Base-by-base conservation (phyloP, 2,888 invertebrate species). In the Pelosia muscerda region DNA sequence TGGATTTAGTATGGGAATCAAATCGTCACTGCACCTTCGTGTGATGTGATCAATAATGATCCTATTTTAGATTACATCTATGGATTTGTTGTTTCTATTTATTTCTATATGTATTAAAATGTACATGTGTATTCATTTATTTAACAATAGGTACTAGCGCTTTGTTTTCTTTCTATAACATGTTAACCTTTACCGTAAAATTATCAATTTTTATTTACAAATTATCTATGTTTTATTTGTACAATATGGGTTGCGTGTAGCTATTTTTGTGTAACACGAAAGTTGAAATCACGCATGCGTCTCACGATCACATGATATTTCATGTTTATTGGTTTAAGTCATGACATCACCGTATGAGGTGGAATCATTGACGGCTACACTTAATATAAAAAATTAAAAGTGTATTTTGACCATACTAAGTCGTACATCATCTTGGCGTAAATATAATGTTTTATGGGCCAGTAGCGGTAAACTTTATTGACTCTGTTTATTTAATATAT, bases 261-360 rank as follows among this genome's bases (percentile, higher is more conserved):
- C 83, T 88, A 89, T 90, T 90, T 89, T 86, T 82, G 79, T 89
- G 82, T 88, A 87, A 81, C 86, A 88, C 82, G 85, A 88, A 87
- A 86, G 84, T 81, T 71, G 66, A 79, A 82, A 88, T 90, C 91
- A 89, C 88, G 90, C 87, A 90, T 87, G 87, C 89, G 72, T 83
- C 81, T 87, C 90, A 90, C 90, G 90, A 88, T 86, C 87, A 89
- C 86, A 85, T 89, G 89, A 91, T 93, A 90, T 92, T 90, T 93
- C 91, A 91, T 87, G 87, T 94, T 94, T 93, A 94, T 94, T 91
- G 90, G 90, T 87, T 89, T 84, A 87, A 89, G 93, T 92, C 93
- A 93, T 94, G 94, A 92, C 91, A 93, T 90, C 92, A 86, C 91
- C 83, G 85, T 92, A 93, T 91, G 91, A 87, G 92, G 92, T 90